Evolutionary conservation across 2,888 invertebrate genomes (phyloP).

Genomic region (Autographa pulchrina): DNA sequence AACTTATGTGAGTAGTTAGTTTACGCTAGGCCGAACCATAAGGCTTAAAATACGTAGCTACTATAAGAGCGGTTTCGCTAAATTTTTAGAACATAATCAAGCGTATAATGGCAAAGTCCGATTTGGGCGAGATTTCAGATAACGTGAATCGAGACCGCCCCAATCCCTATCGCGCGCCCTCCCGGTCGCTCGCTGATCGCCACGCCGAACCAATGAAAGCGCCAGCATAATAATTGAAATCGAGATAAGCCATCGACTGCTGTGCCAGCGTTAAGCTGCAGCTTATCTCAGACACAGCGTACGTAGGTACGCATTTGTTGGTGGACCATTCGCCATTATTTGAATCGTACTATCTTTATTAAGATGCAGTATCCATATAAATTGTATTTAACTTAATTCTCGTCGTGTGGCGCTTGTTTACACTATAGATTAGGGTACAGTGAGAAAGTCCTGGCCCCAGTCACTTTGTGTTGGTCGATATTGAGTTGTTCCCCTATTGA

Average conservation of each 20-base stretch:
- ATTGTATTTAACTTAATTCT: constrained; percentile 71
- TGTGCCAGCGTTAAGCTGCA: constrained; percentile 82
- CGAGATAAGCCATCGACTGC: constrained; percentile 87
- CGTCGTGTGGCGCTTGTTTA: constrained; percentile 56
- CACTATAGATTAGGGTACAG: constrained; percentile 14
- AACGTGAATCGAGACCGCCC: constrained; percentile 80
- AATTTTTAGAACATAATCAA: constrained; percentile 72
- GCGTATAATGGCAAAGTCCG: constrained; percentile 78
- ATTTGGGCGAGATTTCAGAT: constrained; percentile 85
- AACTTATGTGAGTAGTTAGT: background rate
- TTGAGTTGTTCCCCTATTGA: background rate
- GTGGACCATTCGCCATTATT: constrained; percentile 79
- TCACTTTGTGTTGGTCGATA: background rate
- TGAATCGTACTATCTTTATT: constrained; percentile 81
- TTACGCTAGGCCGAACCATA: background rate
- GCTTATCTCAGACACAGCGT: constrained; percentile 84
- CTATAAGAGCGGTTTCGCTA: constrained; percentile 34
- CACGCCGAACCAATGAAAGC: constrained; percentile 83
- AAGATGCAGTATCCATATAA: constrained; percentile 73
- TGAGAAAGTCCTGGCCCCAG: background rate
- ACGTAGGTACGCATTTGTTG: constrained; percentile 82
- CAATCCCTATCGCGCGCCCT: constrained; percentile 74
- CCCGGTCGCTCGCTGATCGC: constrained; percentile 66
- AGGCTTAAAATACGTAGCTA: constrained; percentile 9
- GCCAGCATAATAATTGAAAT: constrained; percentile 88